Conservation (phyloP, 2,888 invertebrate species). For the Myopa testacea region DNA sequence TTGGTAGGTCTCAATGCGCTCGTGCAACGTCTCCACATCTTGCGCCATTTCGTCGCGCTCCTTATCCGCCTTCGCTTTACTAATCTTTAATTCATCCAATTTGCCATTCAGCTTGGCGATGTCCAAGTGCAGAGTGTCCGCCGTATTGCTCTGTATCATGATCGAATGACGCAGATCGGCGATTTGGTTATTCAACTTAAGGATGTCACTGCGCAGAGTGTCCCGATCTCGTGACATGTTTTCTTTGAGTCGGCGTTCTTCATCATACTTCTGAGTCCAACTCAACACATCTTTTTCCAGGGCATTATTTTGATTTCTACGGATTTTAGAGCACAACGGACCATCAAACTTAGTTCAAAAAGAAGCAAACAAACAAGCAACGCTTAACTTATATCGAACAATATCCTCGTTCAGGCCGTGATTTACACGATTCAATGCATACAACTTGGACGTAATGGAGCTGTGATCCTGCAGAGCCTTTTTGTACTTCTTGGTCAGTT, state of each 20-base stretch:
- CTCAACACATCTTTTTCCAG: slow-evolving; percentile 59
- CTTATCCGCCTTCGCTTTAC: slow-evolving; percentile 51
- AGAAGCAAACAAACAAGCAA: not conserved
- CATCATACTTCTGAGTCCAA: slow-evolving; percentile 55
- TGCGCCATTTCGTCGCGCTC: slow-evolving; percentile 56
- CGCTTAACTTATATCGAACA: slow-evolving; percentile 50
- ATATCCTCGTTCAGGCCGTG: slow-evolving; percentile 56
- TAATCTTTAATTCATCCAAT: slow-evolving; percentile 54
- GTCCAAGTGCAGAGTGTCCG: slow-evolving; percentile 58
- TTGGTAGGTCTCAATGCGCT: slow-evolving; percentile 52
- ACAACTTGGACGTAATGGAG: slow-evolving; percentile 54
- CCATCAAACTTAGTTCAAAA: not conserved
- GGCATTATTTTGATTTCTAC: slow-evolving; percentile 57
- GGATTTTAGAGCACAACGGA: slow-evolving; percentile 5
- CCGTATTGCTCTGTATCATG: slow-evolving; percentile 56
- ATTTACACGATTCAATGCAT: slow-evolving; percentile 56
- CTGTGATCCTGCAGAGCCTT: slow-evolving; percentile 57
- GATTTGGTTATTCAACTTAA: slow-evolving; percentile 57
- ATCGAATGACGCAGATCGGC: slow-evolving; percentile 57
- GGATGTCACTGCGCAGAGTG: slow-evolving; percentile 56
- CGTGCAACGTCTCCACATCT: slow-evolving; percentile 57
- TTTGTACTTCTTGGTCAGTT: slow-evolving; percentile 55
- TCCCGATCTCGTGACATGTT: slow-evolving; percentile 59
- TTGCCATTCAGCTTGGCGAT: slow-evolving; percentile 55
- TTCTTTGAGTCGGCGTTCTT: slow-evolving; percentile 56